Evolutionary conservation across 2,888 invertebrate genomes (phyloP).

Genomic region (Mythimna ferrago): DNA sequence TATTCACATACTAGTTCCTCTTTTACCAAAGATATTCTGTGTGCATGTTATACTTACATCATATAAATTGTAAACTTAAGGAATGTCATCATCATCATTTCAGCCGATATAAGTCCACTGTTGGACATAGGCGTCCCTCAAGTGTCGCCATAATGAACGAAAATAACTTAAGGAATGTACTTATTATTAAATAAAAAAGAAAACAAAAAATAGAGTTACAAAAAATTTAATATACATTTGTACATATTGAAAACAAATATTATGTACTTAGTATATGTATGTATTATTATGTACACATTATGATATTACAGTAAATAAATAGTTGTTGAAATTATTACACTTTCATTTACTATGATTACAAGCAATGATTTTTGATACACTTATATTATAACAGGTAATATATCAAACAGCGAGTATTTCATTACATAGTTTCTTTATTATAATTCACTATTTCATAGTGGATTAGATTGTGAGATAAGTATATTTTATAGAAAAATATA

Average conservation of each 20-base stretch:
- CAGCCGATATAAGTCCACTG: too few relatives aligned
- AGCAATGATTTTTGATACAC: slow-evolving; percentile 58
- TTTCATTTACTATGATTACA: slow-evolving; percentile 71
- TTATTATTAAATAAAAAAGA: slow-evolving; percentile 58
- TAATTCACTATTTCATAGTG: slow-evolving; percentile 77
- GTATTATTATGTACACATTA: slow-evolving; percentile 85
- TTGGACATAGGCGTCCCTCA: too few relatives aligned
- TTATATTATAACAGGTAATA: slow-evolving; percentile 63
- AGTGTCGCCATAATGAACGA: too few relatives aligned
- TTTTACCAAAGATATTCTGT: slow-evolving; percentile 65
- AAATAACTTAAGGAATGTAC: slow-evolving; percentile 28
- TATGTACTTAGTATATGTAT: slow-evolving; percentile 82
- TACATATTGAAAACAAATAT: slow-evolving; percentile 84
- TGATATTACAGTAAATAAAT: slow-evolving; percentile 85
- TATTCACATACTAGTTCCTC: slow-evolving; percentile 42
- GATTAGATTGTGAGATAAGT: slow-evolving; percentile 61
- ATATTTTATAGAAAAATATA: slow-evolving; percentile 40
- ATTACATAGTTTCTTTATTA: slow-evolving; percentile 64
- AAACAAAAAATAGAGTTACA: slow-evolving; percentile 65
- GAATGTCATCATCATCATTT: slow-evolving; percentile 4
- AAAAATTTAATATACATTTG: slow-evolving; percentile 88
- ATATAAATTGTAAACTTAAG: slow-evolving; percentile 15
- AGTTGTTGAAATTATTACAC: slow-evolving; percentile 82
- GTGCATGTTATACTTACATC: slow-evolving; percentile 10
- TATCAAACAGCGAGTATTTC: slow-evolving; percentile 78